Evolutionary conservation across 2,797 vertebrate species (phyloP), one percentile per base, ranked within the genome.

Genomic region (Vespertilio murinus): DNA sequence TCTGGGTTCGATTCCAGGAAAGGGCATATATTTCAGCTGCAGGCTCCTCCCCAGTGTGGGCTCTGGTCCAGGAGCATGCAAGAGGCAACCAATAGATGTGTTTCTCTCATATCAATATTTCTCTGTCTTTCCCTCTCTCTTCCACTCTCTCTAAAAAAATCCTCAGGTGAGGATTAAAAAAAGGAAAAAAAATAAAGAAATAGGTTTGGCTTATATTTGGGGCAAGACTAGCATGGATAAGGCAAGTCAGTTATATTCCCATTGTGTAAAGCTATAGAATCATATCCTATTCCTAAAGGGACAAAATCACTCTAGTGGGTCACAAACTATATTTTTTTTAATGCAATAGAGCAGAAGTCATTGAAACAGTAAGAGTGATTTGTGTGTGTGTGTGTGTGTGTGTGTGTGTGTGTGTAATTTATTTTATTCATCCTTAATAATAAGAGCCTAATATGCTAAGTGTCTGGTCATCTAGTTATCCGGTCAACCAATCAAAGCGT

Each of bases 291-390:
- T 82, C 54, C 81, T 85, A 38, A 92, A 83, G n/a, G 28, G 20
- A 47, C 6, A 71, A 73, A 74, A 73, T 84, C 73, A 88, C 47
- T 81, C 70, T 81, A 87, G 7, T 77, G n/a, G 54, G 33, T 90
- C 25, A 90, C 54, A 83, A 80, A 38, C 33, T 74, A 45, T 67
- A 47, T 25, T 45, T 67, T 67, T 78, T 49, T 22, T 0, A 80
- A 73, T 71, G 20, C 91, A 88, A 65, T 52, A 83, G 17, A 64
- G 20, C 30, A 91, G 67, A 93, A 83, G 38, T 88, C 25, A 87
- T 20, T 88, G 65, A 73, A 85, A 69, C 56, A 78, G 42, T 59
- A 74, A 77, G 11, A 3, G 6, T 9, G 18, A 38, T 49, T 67
- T 90, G 9, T 65, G 13, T 35, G 7, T 59, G 71, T 89, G 12